These are phyloP conservation scores for Mareca strepera DNA, from an alignment of 2,797 vertebrate species.

Conservation along the genomic window DNA sequence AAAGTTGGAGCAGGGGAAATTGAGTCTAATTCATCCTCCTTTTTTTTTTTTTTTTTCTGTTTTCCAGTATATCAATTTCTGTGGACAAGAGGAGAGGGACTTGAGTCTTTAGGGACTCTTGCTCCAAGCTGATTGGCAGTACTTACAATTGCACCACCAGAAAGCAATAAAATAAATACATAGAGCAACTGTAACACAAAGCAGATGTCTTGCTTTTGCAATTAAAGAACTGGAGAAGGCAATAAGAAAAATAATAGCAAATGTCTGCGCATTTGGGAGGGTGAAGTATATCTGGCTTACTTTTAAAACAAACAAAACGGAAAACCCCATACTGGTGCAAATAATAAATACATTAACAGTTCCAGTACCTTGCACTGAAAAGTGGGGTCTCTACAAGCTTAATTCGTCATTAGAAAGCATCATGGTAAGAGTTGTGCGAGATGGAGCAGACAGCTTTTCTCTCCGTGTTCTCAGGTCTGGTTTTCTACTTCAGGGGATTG, in stretches of 20 bases:
- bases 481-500: conserved; percentile 26
- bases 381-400: neutral
- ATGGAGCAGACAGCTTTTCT: neutral
- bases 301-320: neutral
- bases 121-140: neutral
- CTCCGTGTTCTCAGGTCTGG: neutral
- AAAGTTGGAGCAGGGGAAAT: neutral
- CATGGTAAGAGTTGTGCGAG: neutral
- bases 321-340: neutral
- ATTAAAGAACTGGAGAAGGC: conserved; percentile 22
- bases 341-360: neutral
- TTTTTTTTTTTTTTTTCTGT: neutral
- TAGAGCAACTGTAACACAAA: conserved; percentile 48
- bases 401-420: conserved; percentile 6
- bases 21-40: neutral
- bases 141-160: conserved; percentile 11
- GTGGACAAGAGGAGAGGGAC: neutral
- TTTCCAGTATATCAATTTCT: conserved; percentile 25
- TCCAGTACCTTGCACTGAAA: neutral
- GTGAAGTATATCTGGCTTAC: neutral
- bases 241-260: neutral
- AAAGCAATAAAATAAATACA: conserved; percentile 48
- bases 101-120: conserved; percentile 12
- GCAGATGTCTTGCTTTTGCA: conserved; percentile 55
- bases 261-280: neutral